Base-by-base conservation (phyloP, 2,113 vertebrate species). In the Mola mola region DNA sequence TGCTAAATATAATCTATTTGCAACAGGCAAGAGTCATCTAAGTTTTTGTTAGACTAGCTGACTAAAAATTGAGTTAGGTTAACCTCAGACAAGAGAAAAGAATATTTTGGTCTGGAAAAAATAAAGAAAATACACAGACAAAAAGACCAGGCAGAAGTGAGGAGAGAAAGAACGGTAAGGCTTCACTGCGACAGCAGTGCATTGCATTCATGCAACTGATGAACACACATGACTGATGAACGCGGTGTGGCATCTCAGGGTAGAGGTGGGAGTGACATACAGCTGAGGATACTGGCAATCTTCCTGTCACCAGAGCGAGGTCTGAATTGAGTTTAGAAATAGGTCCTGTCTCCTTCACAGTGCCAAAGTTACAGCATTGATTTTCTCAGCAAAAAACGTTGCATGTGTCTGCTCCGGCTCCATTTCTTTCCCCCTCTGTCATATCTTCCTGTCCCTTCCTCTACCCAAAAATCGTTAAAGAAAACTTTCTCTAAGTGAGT, bases 401-500 rank as follows among this genome's bases (percentile, higher is more conserved):
- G 21, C 21, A 49, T 26, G 20, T 41, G 17, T 47, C 56, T 41
- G 16, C 37, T 43, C 22, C 20, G 17, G 21, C 28, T 19, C 24
- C 20, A 59, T 40, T 51, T 25, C 19, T 40, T 19, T 10, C 15
- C 19, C 9, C 42, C 21, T 31, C 29, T 7, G 15, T 41, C 0
- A 5, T 6, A 9, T 47, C 41, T 7, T 22, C 28, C 31, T 25
- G 1, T 5, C 7, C 15, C 10, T 12, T 6, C 7, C 28, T 5
- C 15, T 29, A 16, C 2, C 16, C 31, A 29, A 11, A 9, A 22
- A 26, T 28, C 55, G 15, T 65, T 10, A 55, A 17, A 55, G 48
- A 51, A 61, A 52, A 31, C 29, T 51, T 60, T 69, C 57, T 55
- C 63, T 36, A 26, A 78, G 49, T 58, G 57, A 72, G 52, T 65